phyloP scores from a whole-genome alignment of 2,113 vertebrate species.

The Chamaea fasciata region DNA sequence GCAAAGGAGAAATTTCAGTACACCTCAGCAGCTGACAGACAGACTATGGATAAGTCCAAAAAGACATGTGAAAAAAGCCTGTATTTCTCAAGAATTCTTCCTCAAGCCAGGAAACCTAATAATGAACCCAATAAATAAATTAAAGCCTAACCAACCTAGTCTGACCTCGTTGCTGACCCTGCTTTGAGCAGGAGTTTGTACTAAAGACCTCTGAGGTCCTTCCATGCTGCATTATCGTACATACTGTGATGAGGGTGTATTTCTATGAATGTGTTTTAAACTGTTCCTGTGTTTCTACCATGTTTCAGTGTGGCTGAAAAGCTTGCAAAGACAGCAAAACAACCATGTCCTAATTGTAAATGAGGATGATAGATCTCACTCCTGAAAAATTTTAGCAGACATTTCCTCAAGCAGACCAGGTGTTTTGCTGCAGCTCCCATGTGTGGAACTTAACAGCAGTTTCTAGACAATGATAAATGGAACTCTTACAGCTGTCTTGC shows the following conservation, averaged over 20 bases:
- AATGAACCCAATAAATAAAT: neutral
- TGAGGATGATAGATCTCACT: neutral
- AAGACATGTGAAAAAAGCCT: neutral
- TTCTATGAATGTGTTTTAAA: neutral
- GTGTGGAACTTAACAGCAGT: neutral
- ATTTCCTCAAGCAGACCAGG: neutral
- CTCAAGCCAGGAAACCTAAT: neutral
- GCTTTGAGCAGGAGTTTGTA: neutral
- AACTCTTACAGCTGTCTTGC: neutral
- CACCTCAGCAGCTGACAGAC: neutral
- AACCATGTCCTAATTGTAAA: neutral
- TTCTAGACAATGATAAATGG: neutral
- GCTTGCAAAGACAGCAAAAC: neutral
- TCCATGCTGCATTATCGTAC: neutral
- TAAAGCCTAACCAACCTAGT: neutral
- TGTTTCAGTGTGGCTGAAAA: neutral
- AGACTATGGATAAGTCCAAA: neutral
- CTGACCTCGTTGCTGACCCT: neutral
- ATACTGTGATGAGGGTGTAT: neutral
- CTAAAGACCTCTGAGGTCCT: neutral
- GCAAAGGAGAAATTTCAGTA: neutral
- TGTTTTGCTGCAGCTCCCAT: neutral
- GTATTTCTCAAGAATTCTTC: neutral
- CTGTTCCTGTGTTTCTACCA: neutral
- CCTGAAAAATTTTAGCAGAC: neutral